Base-by-base conservation (phyloP, 23 tunicate genomes). In the Aplidium turbinatum region DNA sequence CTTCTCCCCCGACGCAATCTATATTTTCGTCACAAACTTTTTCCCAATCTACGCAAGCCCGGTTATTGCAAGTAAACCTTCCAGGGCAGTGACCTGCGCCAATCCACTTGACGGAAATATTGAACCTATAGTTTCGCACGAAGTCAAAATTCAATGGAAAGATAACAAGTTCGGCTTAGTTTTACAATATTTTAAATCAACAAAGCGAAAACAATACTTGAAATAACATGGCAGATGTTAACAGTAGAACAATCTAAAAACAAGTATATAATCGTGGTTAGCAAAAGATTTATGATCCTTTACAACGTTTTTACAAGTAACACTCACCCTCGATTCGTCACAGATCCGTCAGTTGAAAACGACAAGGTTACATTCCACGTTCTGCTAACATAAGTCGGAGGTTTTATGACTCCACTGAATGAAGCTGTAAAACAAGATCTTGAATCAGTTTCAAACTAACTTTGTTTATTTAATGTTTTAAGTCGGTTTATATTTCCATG, bases 1-100 rank as follows among this genome's bases (percentile, higher is more conserved):
- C 84, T 47, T 65, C 32, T 50, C 57, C 73, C n/a, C 51, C 24
- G 13, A 34, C 24, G 31, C 84, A 78, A 33, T 78, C 84, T 3
- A 25, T 24, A 9, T 47, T 47, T 48, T 70, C 76, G 34, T 78
- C 84, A 48, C 84, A 78, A 27, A 78, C 76, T 30, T 78, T 52
- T n/a, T 40, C 30, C 76, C 47, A 48, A 27, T 78, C 60, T 26
- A 78, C 11, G 31, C 84, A 78, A 42, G 29, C 53, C 20, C 26
- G 6, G 16, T 31, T 25, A 31, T 25, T 26, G 51, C 84, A 78
- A 22, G 30, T 30, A 31, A 67, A 78, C 4, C 32, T 63, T 4
- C 76, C 84, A 5, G 36, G 36, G 22, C 68, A 62, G 13, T 11
- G 68, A 26, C 68, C 68, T 5, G 9, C 75, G 63, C n/a, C 82